Base-by-base conservation (phyloP, 2,888 invertebrate genomes). In the Merodon equestris region DNA sequence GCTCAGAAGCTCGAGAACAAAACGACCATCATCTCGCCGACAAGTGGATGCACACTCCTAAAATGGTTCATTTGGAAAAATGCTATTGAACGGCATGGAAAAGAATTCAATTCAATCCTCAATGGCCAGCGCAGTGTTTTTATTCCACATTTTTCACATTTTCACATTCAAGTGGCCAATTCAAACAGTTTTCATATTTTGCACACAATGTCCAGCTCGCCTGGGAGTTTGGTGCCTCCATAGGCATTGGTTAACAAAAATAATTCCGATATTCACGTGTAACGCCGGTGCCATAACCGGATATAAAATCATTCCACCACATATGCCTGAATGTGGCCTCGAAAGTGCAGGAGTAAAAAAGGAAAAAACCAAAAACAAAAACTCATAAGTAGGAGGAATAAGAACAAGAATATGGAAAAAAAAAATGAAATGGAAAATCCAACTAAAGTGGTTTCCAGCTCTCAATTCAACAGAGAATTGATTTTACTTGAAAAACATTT, bases 121-220 rank as follows among this genome's bases (percentile, higher is more conserved):
- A 72, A 77, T 82, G 79, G 82, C 71, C 83, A 83, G 83, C 83
- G 82, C 83, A 83, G 83, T 84, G 83, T 83, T 83, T 82, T 27
- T 27, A 27, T 7, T 27, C 27, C 27, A 27, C 27, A 27, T 27
- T 27, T 27, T 27, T 27, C 27, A 27, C 27, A 27, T 27, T 27
- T 83, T 82, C 81, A 74, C 81, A 82, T 67, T 83, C 73, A 82
- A 84, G 83, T 83, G 84, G 83, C 79, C 83, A 83, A 84, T 83
- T 83, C 83, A 83, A 83, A 83, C 83, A 71, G 83, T 83, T 83
- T 84, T 84, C 79, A 83, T 83, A 83, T 83, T 82, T 82, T 81
- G 61, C 76, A 76, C 71, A 79, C 79, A 79, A 74, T 79, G 79
- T 79, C 56, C 79, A 48, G 51, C 57, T 38, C 57, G 58, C 19